Evolutionary conservation across 2,797 vertebrate species (phyloP).

Genomic region (Smutsia gigantea): DNA sequence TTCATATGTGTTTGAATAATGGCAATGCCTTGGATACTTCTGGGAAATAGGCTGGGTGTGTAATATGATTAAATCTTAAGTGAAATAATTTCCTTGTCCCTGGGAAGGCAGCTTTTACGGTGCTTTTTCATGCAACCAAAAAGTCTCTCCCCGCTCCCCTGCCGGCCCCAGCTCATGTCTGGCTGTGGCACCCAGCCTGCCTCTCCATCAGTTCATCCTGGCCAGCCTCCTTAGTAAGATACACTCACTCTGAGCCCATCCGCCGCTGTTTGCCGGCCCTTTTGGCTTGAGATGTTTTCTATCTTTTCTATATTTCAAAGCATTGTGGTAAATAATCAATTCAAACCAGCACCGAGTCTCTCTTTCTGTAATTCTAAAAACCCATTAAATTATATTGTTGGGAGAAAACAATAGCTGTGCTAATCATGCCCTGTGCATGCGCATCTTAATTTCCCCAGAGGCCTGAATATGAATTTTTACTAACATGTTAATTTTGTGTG

Average conservation of each 20-base stretch:
- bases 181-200: background rate
- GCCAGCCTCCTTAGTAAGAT: background rate
- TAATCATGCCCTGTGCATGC: conserved; percentile 93
- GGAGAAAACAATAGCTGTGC: conserved; percentile 92
- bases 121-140: background rate
- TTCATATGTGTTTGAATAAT: background rate
- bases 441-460: conserved; percentile 93
- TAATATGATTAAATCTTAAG: background rate
- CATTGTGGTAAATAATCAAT: conserved; percentile 90
- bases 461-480: conserved; percentile 93
- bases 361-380: conserved; percentile 92
- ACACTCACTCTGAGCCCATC: background rate
- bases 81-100: background rate
- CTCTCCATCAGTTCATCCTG: background rate
- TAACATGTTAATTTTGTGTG: conserved; percentile 95
- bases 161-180: background rate
- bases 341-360: conserved; percentile 87
- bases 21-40: background rate
- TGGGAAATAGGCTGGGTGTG: background rate
- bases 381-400: conserved; percentile 95
- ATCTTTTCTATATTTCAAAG: conserved; percentile 86
- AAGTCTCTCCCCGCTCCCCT: background rate
- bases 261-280: conserved; percentile 63
- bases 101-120: background rate
- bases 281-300: conserved; percentile 83